Evolutionary conservation across 2,113 vertebrate genomes (phyloP).

Genomic region (Tupaia chinensis): DNA sequence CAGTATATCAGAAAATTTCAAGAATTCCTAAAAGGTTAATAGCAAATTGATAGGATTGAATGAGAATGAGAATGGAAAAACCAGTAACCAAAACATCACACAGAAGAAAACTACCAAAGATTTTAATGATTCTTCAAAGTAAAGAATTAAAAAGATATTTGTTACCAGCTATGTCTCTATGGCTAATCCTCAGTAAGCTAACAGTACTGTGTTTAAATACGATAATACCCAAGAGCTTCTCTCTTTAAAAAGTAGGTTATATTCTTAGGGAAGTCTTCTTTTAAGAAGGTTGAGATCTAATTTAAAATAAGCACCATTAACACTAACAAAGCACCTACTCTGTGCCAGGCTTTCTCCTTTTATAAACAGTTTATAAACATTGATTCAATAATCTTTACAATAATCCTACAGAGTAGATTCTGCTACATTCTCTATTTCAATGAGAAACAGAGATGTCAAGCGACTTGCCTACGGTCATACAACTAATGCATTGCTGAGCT

Average conservation of each 20-base stretch:
- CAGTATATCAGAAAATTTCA: not conserved
- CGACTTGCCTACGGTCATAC: not conserved
- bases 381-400: not conserved
- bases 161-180: not conserved
- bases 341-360: not conserved
- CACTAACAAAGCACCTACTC: not conserved
- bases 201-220: not conserved
- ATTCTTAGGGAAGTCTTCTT: not conserved
- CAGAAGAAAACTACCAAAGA: not conserved
- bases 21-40: not conserved
- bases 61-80: not conserved
- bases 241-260: not conserved
- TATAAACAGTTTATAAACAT: not conserved
- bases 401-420: not conserved
- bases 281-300: not conserved
- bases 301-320: not conserved
- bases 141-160: not conserved
- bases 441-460: not conserved
- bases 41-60: not conserved
- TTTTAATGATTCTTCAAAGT: not conserved
- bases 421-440: not conserved
- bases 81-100: not conserved
- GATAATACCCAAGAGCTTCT: not conserved
- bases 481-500: not conserved
- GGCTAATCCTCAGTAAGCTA: rapidly evolving